These are phyloP conservation scores for Loripinus fragilis DNA, from an alignment of 2,888 invertebrate genomes.

Conservation along the genomic window DNA sequence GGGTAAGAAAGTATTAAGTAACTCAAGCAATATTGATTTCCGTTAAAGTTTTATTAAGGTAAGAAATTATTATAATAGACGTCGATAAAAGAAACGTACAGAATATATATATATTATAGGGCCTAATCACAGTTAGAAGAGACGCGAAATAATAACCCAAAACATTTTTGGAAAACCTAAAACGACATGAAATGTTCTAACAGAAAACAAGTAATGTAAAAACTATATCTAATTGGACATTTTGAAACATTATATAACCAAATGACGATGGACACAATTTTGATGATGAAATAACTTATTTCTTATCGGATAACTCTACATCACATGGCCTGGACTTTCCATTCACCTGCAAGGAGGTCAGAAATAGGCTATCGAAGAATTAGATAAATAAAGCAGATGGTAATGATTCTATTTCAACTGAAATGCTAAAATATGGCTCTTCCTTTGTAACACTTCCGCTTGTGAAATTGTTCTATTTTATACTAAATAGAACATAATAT, in stretches of 20 bases:
- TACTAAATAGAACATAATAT: background rate
- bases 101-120: conserved; percentile 10
- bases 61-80: conserved; percentile 23
- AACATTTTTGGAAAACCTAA: too few species aligned
- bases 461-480: conserved; percentile 22
- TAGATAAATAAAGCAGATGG: conserved; percentile 18
- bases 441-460: background rate
- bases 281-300: too few species aligned
- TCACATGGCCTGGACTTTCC: conserved; percentile 20
- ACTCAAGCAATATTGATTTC: conserved; percentile 11
- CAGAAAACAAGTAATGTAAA: too few species aligned
- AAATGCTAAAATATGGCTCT: conserved; percentile 20
- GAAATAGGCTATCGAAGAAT: background rate
- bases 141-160: background rate
- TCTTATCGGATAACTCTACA: too few species aligned
- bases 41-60: conserved; percentile 15
- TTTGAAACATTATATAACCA: too few species aligned
- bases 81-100: conserved; percentile 10
- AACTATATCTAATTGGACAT: too few species aligned
- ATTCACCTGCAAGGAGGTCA: conserved; percentile 9
- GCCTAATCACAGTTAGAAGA: background rate
- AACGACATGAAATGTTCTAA: too few species aligned
- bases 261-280: too few species aligned
- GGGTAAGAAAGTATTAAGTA: background rate
- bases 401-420: conserved; percentile 10